These are phyloP conservation scores for Hippocampus kuda DNA, from an alignment of 2,797 vertebrate species.

Conservation along the genomic window DNA sequence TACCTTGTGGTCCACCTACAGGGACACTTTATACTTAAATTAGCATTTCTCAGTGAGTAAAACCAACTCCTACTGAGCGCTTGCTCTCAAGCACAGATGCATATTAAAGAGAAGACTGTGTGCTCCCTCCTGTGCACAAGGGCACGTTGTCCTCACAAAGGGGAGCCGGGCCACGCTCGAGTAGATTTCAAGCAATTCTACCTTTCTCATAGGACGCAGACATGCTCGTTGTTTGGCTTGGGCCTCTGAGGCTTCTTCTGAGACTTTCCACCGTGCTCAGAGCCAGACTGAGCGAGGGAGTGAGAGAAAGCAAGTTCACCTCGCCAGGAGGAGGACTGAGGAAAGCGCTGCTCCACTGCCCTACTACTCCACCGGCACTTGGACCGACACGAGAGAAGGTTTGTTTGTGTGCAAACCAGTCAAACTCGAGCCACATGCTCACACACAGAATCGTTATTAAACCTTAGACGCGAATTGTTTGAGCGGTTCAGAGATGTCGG, in stretches of 20 bases:
- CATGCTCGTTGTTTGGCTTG: conserved; percentile 18
- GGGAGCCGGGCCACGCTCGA: conserved; percentile 9
- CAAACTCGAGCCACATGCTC: conserved; percentile 23
- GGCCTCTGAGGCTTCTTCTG: conserved; percentile 19
- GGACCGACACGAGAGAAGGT: not conserved
- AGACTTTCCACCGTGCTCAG: conserved; percentile 7
- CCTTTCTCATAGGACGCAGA: conserved; percentile 13
- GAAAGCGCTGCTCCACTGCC: conserved; percentile 21
- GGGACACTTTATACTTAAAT: not conserved
- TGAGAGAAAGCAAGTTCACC: conserved; percentile 25
- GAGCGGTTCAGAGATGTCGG: conserved; percentile 42
- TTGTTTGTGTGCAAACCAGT: conserved; percentile 18
- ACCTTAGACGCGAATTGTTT: conserved; percentile 58
- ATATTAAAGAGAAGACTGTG: not conserved
- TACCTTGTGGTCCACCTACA: too few relatives aligned
- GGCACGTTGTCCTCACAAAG: conserved; percentile 17
- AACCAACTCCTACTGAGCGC: not conserved
- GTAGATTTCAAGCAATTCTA: conserved; percentile 8
- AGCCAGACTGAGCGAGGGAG: conserved; percentile 27
- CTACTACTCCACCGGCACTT: not conserved
- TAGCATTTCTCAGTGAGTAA: not conserved
- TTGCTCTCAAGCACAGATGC: not conserved
- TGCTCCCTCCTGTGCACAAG: not conserved
- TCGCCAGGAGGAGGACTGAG: conserved; percentile 9
- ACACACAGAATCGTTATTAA: conserved; percentile 55